phyloP scores from a whole-genome alignment of 2,113 vertebrate genomes.

The Oncorhynchus tshawytscha region DNA sequence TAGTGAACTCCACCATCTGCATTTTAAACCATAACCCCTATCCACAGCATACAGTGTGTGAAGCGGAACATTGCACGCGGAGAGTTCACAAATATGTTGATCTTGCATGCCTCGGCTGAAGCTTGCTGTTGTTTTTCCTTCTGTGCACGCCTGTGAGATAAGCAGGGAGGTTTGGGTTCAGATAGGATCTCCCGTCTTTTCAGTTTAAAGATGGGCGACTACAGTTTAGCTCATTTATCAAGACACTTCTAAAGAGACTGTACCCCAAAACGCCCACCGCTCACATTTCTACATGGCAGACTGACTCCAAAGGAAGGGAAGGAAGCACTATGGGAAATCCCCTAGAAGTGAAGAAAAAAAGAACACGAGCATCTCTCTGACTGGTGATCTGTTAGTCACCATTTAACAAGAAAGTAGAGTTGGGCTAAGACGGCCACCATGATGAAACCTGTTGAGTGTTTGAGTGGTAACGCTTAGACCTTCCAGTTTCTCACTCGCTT shows the following conservation, averaged over 20 bases:
- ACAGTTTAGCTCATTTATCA: slow-evolving; percentile 9
- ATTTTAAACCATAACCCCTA: not conserved
- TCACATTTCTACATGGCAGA: slow-evolving; percentile 6
- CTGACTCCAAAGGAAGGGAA: not conserved
- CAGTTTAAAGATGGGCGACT: slow-evolving; percentile 12
- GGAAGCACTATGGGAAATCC: not conserved
- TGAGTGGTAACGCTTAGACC: not conserved
- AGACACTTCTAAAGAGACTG: slow-evolving; percentile 23
- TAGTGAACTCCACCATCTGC: not conserved
- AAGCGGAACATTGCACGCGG: slow-evolving; percentile 33
- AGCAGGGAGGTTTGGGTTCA: slow-evolving; percentile 46
- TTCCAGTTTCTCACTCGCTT: not conserved
- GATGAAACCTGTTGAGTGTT: not conserved
- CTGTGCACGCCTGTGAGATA: slow-evolving; percentile 48
- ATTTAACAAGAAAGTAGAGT: not conserved
- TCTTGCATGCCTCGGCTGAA: slow-evolving; percentile 45
- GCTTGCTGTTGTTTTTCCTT: slow-evolving; percentile 58
- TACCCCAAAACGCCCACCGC: not conserved
- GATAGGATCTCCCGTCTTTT: not conserved
- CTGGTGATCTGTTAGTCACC: not conserved
- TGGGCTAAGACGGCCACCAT: no score
- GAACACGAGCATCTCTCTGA: not conserved
- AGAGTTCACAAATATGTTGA: slow-evolving; percentile 48
- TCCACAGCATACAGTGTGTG: not conserved
- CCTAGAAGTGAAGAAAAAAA: not conserved